Evolutionary conservation across 2,888 invertebrate genomes (phyloP), one percentile per base, ranked within the genome.

Genomic region (Boloria selene): DNA sequence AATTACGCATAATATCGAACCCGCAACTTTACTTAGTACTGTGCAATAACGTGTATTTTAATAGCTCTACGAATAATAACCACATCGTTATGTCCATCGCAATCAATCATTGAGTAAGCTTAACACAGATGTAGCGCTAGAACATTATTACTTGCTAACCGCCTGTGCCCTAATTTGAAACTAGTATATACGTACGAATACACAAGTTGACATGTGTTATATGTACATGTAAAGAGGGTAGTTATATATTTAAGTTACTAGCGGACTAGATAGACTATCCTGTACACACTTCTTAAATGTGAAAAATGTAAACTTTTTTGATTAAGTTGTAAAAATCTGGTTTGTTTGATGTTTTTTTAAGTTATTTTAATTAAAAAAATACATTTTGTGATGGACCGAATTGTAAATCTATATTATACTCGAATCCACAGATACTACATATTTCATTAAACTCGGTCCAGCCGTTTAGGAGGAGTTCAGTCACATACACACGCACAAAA

Each of bases 71-170:
- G 14, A n/a, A 45, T 18, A 45, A 45, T 45, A 22, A 56, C 45
- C 45, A 56, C 56, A 45, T 56, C 56, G 56, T 45, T 56, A 56
- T 45, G 18, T 56, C 31, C 31, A 56, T 45, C n/a, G 44, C 45
- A 56, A 56, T 56, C 56, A 56, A 63, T 54, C 45, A 63, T 55
- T n/a, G 38, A 18, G 13, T 18, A 49, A 49, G 62, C 54, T 55
- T 63, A 63, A 49, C 38, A 55, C 38, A 17, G 42, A 42, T 55
- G 62, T 62, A 42, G 49, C 18, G 45, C n/a, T n/a, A n/a, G 26
- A 38, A 54, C 54, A 54, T 62, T 54, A 62, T 55, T 62, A 47
- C n/a, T 54, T 31, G 16, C 54, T 47, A 47, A 54, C 54, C 38
- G 54, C 54, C 16, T 18, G 18, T 47, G 54, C 54, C 38, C 54